These are phyloP conservation scores for Lophotis ruficrista DNA, from an alignment of 2,113 vertebrate genomes.

Conservation along the genomic window DNA sequence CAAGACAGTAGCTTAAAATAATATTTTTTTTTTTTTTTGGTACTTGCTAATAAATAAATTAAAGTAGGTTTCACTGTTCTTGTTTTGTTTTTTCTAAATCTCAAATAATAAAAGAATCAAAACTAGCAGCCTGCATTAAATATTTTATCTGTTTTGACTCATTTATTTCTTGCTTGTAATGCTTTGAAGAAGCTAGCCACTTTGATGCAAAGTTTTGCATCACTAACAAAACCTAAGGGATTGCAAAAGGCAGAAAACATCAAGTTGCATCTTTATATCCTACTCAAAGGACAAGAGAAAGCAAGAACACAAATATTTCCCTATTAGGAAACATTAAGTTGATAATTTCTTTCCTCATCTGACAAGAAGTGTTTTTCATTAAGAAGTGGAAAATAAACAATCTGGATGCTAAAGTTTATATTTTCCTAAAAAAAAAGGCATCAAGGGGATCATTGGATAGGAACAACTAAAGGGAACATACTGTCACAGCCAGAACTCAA, in stretches of 20 bases:
- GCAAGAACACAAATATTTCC: background rate
- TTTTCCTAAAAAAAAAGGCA: background rate
- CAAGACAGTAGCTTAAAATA: background rate
- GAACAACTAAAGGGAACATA: background rate
- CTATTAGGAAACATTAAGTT: background rate
- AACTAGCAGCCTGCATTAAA: background rate
- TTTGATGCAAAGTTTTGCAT: background rate
- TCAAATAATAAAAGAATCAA: background rate
- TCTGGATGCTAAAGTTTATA: background rate
- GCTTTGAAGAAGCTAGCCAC: background rate
- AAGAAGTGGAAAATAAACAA: background rate
- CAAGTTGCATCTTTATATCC: background rate
- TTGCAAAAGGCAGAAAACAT: background rate
- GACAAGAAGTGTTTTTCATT: background rate
- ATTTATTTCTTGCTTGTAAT: background rate
- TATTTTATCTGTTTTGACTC: background rate
- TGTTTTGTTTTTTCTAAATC: background rate
- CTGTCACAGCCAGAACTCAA: background rate
- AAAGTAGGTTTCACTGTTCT: background rate
- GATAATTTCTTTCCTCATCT: background rate
- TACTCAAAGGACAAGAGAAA: background rate
- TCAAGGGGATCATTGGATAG: rapidly evolving
- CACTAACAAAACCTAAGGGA: background rate
- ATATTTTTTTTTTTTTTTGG: background rate
- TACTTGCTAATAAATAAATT: background rate